These are phyloP conservation scores for Cirrhinus mrigala DNA, from an alignment of 2,797 vertebrate species.

Conservation along the genomic window DNA sequence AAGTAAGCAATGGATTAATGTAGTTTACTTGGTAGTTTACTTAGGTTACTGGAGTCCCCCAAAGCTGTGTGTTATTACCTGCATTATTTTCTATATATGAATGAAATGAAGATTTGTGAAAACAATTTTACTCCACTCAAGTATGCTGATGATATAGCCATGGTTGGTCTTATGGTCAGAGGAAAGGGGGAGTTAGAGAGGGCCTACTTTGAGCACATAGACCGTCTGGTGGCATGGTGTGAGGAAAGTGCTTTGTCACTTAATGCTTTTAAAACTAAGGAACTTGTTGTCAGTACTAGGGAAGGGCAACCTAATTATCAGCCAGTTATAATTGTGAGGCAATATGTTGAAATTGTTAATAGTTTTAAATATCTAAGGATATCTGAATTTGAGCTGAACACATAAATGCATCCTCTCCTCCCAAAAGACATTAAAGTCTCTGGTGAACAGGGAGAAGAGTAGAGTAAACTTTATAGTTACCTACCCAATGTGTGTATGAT, in stretches of 20 bases:
- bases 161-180: background rate
- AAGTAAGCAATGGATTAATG: too few species aligned
- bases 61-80: background rate
- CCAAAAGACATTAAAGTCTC: too few species aligned
- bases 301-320: background rate
- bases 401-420: too few species aligned
- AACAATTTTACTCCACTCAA: background rate
- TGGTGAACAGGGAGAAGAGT: too few species aligned
- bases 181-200: background rate
- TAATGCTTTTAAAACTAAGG: background rate
- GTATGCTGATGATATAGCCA: background rate
- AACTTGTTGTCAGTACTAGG: background rate
- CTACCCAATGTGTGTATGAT: too few species aligned
- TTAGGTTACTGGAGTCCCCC: background rate
- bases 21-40: too few species aligned
- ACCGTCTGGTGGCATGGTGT: background rate
- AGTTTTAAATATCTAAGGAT: too few species aligned
- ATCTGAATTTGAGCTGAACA: too few species aligned
- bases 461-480: too few species aligned
- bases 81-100: background rate
- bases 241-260: background rate
- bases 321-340: background rate
- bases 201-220: background rate
- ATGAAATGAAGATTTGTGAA: background rate
- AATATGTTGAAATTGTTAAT: background rate